Evolutionary conservation across 1,140 invertebrate species (phyloP).

Genomic region (Heliconius eleuchia): DNA sequence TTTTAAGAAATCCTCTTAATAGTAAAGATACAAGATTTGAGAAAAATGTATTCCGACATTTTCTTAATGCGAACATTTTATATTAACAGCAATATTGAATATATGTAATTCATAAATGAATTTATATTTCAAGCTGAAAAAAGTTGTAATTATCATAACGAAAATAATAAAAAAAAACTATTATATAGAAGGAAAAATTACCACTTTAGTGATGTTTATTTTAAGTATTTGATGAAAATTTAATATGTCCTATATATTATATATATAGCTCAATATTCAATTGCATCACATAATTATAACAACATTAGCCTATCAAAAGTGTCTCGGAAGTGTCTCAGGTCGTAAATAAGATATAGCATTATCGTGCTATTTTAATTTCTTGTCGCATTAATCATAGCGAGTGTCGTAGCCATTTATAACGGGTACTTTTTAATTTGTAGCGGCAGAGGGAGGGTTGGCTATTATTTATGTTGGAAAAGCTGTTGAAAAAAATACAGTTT

Average conservation of each 20-base stretch:
- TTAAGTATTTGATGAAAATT: not conserved
- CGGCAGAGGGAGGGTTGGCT: conserved; percentile 55
- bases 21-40: no score
- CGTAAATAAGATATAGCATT: conserved; percentile 75
- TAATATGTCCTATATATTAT: not conserved
- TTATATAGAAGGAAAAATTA: no score
- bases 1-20: no score
- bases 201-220: no score
- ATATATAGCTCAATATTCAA: conserved; percentile 11
- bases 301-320: conserved; percentile 20
- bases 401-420: conserved; percentile 57
- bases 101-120: no score
- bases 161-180: no score
- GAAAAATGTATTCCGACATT: no score
- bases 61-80: no score
- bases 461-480: conserved; percentile 34
- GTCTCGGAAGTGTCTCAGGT: conserved; percentile 37
- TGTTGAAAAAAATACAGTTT: conserved; percentile 18
- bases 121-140: no score
- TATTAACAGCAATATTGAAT: no score
- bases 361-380: conserved; percentile 76
- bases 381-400: conserved; percentile 69
- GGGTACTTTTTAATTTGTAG: conserved; percentile 64
- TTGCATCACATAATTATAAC: conserved; percentile 29
- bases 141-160: no score